phyloP scores from a whole-genome alignment of 2,888 invertebrate genomes.

The Galerucella calmariensis region DNA sequence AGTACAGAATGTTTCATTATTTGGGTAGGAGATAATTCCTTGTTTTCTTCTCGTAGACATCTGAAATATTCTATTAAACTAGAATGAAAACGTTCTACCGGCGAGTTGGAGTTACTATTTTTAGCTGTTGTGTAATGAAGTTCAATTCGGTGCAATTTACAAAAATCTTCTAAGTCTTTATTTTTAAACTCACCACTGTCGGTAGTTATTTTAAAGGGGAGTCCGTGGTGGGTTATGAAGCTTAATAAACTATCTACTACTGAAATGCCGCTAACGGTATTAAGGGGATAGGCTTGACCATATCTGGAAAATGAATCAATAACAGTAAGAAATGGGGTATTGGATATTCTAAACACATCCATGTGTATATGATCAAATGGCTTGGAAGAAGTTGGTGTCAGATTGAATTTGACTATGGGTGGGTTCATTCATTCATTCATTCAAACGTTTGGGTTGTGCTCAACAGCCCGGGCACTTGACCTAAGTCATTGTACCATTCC shows the following conservation, averaged over 20 bases:
- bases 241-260: constrained; percentile 16
- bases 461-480: no score
- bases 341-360: constrained; percentile 9
- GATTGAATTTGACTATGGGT: constrained; percentile 26
- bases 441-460: no score
- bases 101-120: constrained; percentile 30
- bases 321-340: constrained; percentile 22
- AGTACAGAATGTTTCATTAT: no score
- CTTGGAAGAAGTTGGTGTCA: constrained; percentile 29
- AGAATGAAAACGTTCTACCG: no score
- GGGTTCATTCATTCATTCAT: no score
- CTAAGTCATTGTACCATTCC: no score
- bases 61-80: constrained; percentile 13
- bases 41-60: constrained; percentile 1
- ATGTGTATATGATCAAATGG: constrained; percentile 33
- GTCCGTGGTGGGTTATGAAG: constrained; percentile 8
- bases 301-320: constrained; percentile 29
- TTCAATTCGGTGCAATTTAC: constrained; percentile 36
- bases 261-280: constrained; percentile 10
- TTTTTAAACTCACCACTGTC: constrained; percentile 35
- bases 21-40: no score
- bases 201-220: constrained; percentile 22
- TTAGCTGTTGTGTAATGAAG: constrained; percentile 34
- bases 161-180: constrained; percentile 34
- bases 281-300: constrained; percentile 30